A percentile compares a stretch with the other conserved stretches of the same genome.
These are phyloP conservation scores for Uloborus plumipes DNA, from an alignment of 2,888 invertebrate genomes.

Conservation along the genomic window DNA sequence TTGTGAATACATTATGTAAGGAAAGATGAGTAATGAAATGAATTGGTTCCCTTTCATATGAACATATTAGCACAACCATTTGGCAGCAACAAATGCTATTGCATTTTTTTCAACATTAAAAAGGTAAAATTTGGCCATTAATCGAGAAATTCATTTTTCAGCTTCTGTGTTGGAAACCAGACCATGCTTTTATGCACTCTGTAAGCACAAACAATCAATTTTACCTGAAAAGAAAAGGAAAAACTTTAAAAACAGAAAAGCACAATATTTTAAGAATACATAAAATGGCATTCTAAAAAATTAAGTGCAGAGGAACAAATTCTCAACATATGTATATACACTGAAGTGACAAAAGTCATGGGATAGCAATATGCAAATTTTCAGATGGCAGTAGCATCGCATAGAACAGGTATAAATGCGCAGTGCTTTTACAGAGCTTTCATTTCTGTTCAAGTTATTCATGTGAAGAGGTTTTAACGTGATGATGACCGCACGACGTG, in stretches of 20 bases:
- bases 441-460: no score
- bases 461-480: no score
- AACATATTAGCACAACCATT: background rate
- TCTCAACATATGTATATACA: background rate
- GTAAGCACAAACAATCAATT: conserved; percentile 59
- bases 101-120: background rate
- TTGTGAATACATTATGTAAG: no score
- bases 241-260: background rate
- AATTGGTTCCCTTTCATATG: conserved; percentile 14
- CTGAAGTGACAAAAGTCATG: no score
- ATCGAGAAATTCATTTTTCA: conserved; percentile 24
- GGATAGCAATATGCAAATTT: no score
- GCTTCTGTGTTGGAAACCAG: conserved; percentile 48
- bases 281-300: background rate
- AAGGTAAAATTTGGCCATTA: background rate
- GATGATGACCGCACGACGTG: no score
- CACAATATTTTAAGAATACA: background rate
- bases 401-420: no score
- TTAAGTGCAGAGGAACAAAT: background rate
- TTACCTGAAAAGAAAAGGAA: conserved; percentile 28
- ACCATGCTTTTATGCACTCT: conserved; percentile 41
- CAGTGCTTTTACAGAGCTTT: no score
- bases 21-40: background rate
- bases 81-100: conserved; percentile 13
- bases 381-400: no score